Percentiles rank a stretch among this genome's conserved stretches.
Evolutionary conservation across 2,797 vertebrate species (phyloP).

Genomic region (Amazona finschi): DNA sequence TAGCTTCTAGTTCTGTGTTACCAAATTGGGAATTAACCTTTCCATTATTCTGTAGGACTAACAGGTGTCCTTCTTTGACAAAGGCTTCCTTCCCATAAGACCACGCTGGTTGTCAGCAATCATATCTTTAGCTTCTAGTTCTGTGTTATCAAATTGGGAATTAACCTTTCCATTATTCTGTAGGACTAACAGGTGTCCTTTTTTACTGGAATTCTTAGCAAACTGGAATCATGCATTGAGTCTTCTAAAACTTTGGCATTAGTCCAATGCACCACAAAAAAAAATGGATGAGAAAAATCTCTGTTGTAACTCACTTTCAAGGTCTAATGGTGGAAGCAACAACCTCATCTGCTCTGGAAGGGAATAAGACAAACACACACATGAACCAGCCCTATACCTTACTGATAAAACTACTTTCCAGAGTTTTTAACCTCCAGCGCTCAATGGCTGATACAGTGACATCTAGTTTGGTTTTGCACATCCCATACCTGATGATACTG

Average conservation of each 20-base stretch:
- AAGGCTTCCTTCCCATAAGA: neutral
- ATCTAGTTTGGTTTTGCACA: neutral
- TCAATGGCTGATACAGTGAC: neutral
- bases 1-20: neutral
- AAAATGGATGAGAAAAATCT: neutral
- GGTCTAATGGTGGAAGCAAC: neutral
- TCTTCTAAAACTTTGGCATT: neutral
- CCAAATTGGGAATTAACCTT: neutral
- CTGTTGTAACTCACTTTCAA: neutral
- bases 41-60: neutral
- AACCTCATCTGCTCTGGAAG: neutral
- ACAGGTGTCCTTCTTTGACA: too few relatives aligned
- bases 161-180: neutral
- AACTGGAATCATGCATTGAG: neutral
- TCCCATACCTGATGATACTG: constrained; percentile 84
- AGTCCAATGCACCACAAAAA: neutral
- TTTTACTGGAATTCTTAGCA: neutral
- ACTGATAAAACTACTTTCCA: neutral
- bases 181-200: neutral
- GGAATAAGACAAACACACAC: neutral
- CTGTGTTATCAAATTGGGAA: neutral
- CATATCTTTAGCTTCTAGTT: neutral
- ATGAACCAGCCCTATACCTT: neutral
- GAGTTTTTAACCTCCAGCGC: neutral
- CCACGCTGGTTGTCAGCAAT: neutral